A percentile compares a stretch with the other conserved stretches of the same genome.
These are phyloP conservation scores for Meriones psammophilus DNA, from an alignment of 2,797 vertebrate genomes.

Conservation along the genomic window DNA sequence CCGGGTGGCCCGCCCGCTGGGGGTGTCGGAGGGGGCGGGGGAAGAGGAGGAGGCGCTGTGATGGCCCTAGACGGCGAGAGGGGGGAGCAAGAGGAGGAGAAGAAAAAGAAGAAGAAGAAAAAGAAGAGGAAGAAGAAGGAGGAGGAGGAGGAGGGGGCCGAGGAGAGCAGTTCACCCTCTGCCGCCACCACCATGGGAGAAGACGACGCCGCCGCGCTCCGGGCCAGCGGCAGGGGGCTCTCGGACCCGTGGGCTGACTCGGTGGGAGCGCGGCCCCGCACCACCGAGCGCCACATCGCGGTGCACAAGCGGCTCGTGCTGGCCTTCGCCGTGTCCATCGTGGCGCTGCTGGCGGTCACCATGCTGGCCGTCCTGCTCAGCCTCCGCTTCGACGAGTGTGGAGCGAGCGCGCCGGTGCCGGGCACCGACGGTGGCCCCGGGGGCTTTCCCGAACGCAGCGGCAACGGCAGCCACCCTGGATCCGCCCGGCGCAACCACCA, in stretches of 20 bases:
- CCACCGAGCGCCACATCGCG: constrained; percentile 94
- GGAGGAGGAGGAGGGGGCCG: constrained; percentile 82
- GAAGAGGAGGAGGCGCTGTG: constrained; percentile 85
- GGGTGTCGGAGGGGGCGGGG: constrained; percentile 84
- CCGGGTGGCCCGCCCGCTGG: constrained; percentile 71
- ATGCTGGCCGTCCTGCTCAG: constrained; percentile 94
- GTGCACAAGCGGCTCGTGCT: constrained; percentile 95
- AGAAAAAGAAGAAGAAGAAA: constrained; percentile 82
- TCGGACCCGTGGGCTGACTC: constrained; percentile 95
- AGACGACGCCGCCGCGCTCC: constrained; percentile 90
- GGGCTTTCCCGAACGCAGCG: constrained; percentile 64
- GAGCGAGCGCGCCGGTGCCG: constrained; percentile 71
- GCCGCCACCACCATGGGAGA: constrained; percentile 92
- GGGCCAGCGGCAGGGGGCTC: constrained; percentile 93
- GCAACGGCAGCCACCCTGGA: constrained; percentile 85
- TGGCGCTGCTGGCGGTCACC: constrained; percentile 94
- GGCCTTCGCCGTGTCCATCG: constrained; percentile 95
- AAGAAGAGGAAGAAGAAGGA: constrained; percentile 77
- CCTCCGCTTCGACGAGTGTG: constrained; percentile 94
- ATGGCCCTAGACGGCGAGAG: constrained; percentile 90
- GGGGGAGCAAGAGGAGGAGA: constrained; percentile 83
- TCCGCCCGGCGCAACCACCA: constrained; percentile 83
- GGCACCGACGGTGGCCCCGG: constrained; percentile 77
- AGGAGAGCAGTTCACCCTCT: constrained; percentile 87
- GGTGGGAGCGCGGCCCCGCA: constrained; percentile 93